phyloP scores from a whole-genome alignment of 2,888 invertebrate species.

The Agonum fuliginosum region DNA sequence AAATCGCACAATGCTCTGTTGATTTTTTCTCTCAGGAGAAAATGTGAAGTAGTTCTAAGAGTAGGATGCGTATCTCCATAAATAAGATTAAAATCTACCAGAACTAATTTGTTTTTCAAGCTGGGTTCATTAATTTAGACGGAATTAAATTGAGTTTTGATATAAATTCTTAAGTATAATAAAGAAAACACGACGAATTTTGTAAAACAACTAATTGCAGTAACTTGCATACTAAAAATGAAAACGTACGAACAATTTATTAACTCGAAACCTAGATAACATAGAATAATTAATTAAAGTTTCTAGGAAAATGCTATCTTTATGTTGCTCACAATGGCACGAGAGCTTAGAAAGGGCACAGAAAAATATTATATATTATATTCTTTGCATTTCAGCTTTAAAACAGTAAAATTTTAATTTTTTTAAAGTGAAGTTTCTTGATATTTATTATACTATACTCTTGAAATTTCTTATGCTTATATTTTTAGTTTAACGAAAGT shows the following conservation, averaged over 20 bases:
- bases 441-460: too few species aligned
- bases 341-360: too few species aligned
- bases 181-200: slow-evolving; percentile 3
- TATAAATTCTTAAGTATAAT: slow-evolving; percentile 14
- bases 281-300: background rate
- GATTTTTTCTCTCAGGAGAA: background rate
- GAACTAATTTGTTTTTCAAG: slow-evolving; percentile 21
- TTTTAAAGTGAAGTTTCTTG: too few species aligned
- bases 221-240: slow-evolving; percentile 9
- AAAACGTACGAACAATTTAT: slow-evolving; percentile 3
- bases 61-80: background rate
- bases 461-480: too few species aligned
- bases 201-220: slow-evolving; percentile 8
- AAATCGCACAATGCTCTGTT: background rate
- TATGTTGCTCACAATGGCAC: slow-evolving; percentile 7
- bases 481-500: too few species aligned
- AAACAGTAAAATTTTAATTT: too few species aligned
- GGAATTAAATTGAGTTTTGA: slow-evolving; percentile 25
- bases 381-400: too few species aligned
- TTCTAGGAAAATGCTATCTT: slow-evolving; percentile 10
- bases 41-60: background rate
- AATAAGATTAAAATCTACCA: background rate
- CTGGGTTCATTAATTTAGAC: slow-evolving; percentile 24
- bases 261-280: background rate
- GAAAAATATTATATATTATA: slow-evolving; percentile 13